Evolutionary conservation across 2,797 vertebrate species (phyloP).

Genomic region (Hapalemur alaotrensis): DNA sequence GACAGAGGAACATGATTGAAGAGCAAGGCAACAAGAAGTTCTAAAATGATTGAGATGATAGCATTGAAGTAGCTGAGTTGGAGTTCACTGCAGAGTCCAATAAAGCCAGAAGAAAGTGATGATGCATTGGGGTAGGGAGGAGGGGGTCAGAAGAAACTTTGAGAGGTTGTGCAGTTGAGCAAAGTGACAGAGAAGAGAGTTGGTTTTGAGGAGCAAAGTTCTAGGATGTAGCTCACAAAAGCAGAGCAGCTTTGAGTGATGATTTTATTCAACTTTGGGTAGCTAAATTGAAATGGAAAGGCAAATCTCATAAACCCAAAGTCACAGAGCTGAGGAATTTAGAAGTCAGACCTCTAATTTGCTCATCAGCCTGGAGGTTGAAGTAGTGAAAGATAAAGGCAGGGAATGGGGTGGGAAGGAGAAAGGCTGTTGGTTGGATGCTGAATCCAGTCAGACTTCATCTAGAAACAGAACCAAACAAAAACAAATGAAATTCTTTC

Average conservation of each 20-base stretch:
- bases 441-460: not conserved
- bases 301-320: not conserved
- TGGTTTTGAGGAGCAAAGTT: not conserved
- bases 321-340: not conserved
- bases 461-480: not conserved
- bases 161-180: not conserved
- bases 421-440: not conserved
- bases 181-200: not conserved
- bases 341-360: not conserved
- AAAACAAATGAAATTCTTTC: not conserved
- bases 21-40: not conserved
- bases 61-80: not conserved
- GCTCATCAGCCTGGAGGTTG: not conserved
- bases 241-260: not conserved
- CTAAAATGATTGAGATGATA: not conserved
- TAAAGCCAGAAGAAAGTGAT: not conserved
- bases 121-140: rapidly evolving
- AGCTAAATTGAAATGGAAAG: not conserved
- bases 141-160: not conserved
- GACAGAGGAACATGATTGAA: not conserved
- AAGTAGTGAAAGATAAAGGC: not conserved
- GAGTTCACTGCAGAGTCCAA: not conserved
- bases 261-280: not conserved
- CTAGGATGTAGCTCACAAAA: not conserved
- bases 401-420: not conserved